Percentiles rank a stretch among this genome's conserved stretches.
phyloP scores from a whole-genome alignment of 2,888 invertebrate genomes.

The Ptychoptera albimana region DNA sequence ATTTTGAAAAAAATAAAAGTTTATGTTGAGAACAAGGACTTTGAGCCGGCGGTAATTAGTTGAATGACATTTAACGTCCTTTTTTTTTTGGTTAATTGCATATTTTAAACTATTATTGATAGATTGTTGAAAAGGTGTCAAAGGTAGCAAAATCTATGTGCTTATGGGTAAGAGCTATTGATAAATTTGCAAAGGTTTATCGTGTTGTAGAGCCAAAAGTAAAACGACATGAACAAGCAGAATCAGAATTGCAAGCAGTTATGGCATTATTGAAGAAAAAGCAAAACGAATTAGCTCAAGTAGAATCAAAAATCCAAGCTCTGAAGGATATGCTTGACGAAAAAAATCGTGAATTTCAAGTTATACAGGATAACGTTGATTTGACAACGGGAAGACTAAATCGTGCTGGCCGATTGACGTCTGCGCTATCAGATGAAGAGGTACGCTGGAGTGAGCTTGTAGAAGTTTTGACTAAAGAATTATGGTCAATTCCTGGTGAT shows the following conservation, averaged over 20 bases:
- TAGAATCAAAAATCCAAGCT: slow-evolving; percentile 48
- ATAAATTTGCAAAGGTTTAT: slow-evolving; percentile 75
- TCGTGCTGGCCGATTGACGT: slow-evolving; percentile 69
- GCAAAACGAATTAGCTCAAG: slow-evolving; percentile 64
- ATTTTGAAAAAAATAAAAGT: slow-evolving; percentile 61
- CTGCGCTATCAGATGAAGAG: slow-evolving; percentile 76
- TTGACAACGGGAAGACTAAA: slow-evolving; percentile 61
- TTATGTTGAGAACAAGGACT: slow-evolving; percentile 74
- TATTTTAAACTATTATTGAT: neutral
- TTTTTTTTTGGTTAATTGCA: neutral
- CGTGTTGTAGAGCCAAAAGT: slow-evolving; percentile 80
- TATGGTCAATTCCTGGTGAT: slow-evolving; percentile 68
- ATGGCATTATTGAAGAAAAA: slow-evolving; percentile 62
- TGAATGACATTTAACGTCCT: neutral
- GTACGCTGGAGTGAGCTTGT: slow-evolving; percentile 67
- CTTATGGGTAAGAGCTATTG: slow-evolving; percentile 84
- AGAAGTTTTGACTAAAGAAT: slow-evolving; percentile 41
- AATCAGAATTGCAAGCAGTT: slow-evolving; percentile 55
- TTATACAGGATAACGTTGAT: slow-evolving; percentile 55
- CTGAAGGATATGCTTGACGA: slow-evolving; percentile 44
- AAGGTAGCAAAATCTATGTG: slow-evolving; percentile 83
- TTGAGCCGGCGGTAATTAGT: slow-evolving; percentile 49
- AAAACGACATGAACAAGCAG: slow-evolving; percentile 57
- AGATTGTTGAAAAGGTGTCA: slow-evolving; percentile 65
- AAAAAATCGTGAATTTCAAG: slow-evolving; percentile 58